A percentile compares a stretch with the other conserved stretches of the same genome.
Evolutionary conservation across 2,888 invertebrate genomes (phyloP).

Genomic region (Habroteleia sp.): DNA sequence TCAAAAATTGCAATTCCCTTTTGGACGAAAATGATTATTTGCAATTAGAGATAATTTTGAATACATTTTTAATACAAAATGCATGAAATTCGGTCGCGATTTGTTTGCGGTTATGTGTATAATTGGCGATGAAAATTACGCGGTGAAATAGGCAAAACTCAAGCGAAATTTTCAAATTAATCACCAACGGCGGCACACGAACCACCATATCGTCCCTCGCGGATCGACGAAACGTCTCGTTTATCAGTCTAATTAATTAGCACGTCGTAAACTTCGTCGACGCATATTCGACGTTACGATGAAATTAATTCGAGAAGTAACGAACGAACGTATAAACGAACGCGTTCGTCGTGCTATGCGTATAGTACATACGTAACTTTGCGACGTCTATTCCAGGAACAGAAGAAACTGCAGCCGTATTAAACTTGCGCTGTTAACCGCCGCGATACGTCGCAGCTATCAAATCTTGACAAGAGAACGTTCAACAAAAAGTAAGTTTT

Average conservation of each 20-base stretch:
- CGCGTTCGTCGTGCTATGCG: slow-evolving; percentile 31
- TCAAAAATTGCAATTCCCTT: no score
- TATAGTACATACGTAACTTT: slow-evolving; percentile 47
- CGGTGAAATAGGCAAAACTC: slow-evolving; percentile 13
- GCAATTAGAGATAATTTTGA: no score
- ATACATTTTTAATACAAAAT: no score
- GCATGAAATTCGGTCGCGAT: background rate
- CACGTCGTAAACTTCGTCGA: slow-evolving; percentile 70
- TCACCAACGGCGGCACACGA: slow-evolving; percentile 35
- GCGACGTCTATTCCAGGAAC: slow-evolving; percentile 40
- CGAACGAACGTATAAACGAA: slow-evolving; percentile 55
- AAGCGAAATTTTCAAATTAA: slow-evolving; percentile 46
- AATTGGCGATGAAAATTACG: slow-evolving; percentile 18
- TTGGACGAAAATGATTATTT: no score
- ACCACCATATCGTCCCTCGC: slow-evolving; percentile 49
- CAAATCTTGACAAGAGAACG: slow-evolving; percentile 7
- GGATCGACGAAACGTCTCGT: slow-evolving; percentile 68
- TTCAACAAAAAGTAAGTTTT: no score
- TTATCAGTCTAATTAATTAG: slow-evolving; percentile 76
- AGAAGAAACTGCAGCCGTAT: slow-evolving; percentile 22
- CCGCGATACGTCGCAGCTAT: slow-evolving; percentile 4
- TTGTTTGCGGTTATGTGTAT: no score
- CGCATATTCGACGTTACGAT: slow-evolving; percentile 55
- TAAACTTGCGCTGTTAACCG: slow-evolving; percentile 49
- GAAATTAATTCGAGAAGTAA: slow-evolving; percentile 63